Base-by-base conservation (phyloP, 2,888 invertebrate species). In the Troides aeacus region DNA sequence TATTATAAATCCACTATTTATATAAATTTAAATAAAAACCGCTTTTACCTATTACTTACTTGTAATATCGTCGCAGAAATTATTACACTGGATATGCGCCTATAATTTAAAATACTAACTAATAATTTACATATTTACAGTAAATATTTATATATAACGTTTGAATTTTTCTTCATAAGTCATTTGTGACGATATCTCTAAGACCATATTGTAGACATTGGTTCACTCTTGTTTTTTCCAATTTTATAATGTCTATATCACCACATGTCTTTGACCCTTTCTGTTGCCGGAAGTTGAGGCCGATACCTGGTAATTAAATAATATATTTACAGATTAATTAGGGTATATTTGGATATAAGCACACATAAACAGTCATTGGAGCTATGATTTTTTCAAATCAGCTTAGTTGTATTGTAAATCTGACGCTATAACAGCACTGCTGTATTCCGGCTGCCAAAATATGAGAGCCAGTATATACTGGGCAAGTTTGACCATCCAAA, bases 201-300 rank as follows among this genome's bases (percentile, higher is more conserved):
- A 53, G 39, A 50, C 23, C 50, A 59, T 30, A 36, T 68, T 46
- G n/a, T 46, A 42, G 30, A 50, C 7, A 57, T 36, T n/a, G 61
- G 42, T 24, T 63, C 63, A 64, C 36, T 60, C 21, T 30, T 50
- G 62, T 64, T 57, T 18, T 24, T 67, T 36, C 24, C 42, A 64
- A 72, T 72, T 71, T 62, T 53, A 21, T 36, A 68, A 71, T 73
- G 74, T 73, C 74, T 69, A 71, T 72, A 75, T 93, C 87, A 94
- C 94, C 94, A 94, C 93, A 94, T 93, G 71, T 93, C 93, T 77
- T 93, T 93, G 36, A 93, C 88, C 80, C 93, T 86, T 77, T 93
- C 93, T 23, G 92, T 81, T 15, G 90, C 88, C 50, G 92, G 90
- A 75, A 92, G 82, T 77, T 92, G 90, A 61, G 90, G 90, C 67